Percentiles rank a stretch among this genome's conserved stretches.
phyloP scores from a whole-genome alignment of 2,888 invertebrate genomes.

The Cerceris ruficornis region DNA sequence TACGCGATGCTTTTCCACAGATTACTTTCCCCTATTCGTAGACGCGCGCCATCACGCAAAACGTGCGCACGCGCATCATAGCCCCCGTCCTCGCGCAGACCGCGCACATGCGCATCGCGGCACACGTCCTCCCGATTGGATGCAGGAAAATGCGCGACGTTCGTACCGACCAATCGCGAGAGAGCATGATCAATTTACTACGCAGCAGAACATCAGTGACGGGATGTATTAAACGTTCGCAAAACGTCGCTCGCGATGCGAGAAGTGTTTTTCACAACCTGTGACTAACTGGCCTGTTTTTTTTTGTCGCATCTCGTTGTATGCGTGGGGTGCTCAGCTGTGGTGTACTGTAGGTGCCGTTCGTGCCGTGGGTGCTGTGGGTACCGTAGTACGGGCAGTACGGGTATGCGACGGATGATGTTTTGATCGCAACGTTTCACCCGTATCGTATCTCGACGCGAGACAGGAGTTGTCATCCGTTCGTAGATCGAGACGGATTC shows the following conservation, averaged over 20 bases:
- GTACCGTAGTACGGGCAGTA: no score
- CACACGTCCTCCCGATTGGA: no score
- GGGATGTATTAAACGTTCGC: slow-evolving; percentile 40
- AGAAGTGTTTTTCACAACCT: slow-evolving; percentile 57
- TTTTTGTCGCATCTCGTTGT: slow-evolving; percentile 35
- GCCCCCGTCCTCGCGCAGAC: no score
- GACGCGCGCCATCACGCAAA: no score
- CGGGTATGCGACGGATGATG: slow-evolving; percentile 11
- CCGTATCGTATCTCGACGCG: no score
- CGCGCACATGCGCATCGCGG: no score
- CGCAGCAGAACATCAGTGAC: slow-evolving; percentile 34
- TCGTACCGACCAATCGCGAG: no score
- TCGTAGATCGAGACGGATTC: no score
- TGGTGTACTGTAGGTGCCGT: slow-evolving; percentile 45
- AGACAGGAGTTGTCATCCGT: slow-evolving; percentile 10
- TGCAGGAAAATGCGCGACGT: no score
- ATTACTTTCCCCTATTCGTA: background rate
- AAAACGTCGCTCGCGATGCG: slow-evolving; percentile 40
- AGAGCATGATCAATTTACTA: slow-evolving; percentile 6
- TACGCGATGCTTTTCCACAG: slow-evolving; percentile 2
- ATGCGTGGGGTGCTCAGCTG: slow-evolving; percentile 52
- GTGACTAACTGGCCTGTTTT: slow-evolving; percentile 45
- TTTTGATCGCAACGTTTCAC: no score
- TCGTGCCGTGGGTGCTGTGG: background rate
- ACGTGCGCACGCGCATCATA: no score